Conservation (phyloP, 2,888 invertebrate genomes). For the Apamea crenata region DNA sequence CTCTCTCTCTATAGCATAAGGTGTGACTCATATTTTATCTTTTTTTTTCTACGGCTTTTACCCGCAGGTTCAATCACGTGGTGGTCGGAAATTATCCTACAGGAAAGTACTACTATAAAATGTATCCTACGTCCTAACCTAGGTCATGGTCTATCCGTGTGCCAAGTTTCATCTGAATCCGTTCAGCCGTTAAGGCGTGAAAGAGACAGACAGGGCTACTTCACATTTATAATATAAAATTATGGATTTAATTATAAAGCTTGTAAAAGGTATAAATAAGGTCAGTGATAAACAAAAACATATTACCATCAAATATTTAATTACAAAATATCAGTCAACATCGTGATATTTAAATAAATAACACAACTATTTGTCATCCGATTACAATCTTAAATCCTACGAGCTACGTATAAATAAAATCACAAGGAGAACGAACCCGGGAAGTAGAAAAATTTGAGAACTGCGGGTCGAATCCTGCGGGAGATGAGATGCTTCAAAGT, state of each 20-base stretch:
- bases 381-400: slow-evolving; percentile 62
- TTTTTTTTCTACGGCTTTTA: background rate
- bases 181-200: background rate
- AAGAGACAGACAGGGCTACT: background rate
- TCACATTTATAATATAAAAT: background rate
- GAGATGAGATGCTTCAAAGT: slow-evolving; percentile 32
- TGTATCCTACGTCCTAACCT: background rate
- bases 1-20: too few relatives aligned
- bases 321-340: slow-evolving; percentile 78
- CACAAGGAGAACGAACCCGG: slow-evolving; percentile 59
- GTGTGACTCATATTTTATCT: background rate
- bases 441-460: slow-evolving; percentile 24
- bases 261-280: background rate
- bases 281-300: slow-evolving; percentile 34
- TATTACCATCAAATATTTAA: slow-evolving; percentile 65
- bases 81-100: background rate
- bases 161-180: background rate
- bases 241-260: background rate
- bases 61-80: background rate
- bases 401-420: slow-evolving; percentile 69
- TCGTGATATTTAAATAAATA: slow-evolving; percentile 74
- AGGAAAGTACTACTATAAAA: background rate
- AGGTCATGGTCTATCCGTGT: background rate
- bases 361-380: slow-evolving; percentile 67
- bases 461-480: slow-evolving; percentile 20